Evolutionary conservation across 1,140 invertebrate species (phyloP).

Genomic region (Cardiocondyla obscurior): DNA sequence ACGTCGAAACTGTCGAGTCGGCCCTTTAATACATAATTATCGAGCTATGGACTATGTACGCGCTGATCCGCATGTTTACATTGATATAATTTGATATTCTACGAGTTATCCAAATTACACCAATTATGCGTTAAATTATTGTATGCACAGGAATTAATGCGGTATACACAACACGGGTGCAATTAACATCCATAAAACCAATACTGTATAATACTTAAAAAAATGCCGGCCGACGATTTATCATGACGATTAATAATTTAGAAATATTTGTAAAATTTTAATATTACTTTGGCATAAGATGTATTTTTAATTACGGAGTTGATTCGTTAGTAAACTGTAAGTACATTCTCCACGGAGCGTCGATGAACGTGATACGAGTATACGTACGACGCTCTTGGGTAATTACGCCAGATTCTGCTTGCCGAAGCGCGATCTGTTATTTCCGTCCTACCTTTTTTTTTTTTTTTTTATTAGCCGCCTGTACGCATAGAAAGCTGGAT

Average conservation of each 20-base stretch:
- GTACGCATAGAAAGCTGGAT: constrained; percentile 38
- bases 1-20: constrained; percentile 40
- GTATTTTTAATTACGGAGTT: background rate
- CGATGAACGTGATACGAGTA: constrained; percentile 47
- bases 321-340: constrained; percentile 9
- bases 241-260: too few species aligned
- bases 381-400: constrained; percentile 7
- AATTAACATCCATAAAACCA: constrained; percentile 24
- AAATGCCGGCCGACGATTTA: too few species aligned
- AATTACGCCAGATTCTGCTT: constrained; percentile 63
- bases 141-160: constrained; percentile 14
- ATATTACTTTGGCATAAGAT: background rate
- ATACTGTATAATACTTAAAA: constrained; percentile 31
- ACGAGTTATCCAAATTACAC: constrained; percentile 46
- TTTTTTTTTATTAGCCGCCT: constrained; percentile 30
- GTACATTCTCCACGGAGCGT: constrained; percentile 1
- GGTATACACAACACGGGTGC: background rate
- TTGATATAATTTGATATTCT: constrained; percentile 26
- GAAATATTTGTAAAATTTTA: background rate
- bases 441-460: background rate
- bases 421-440: constrained; percentile 56
- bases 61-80: constrained; percentile 16
- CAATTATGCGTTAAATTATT: constrained; percentile 55
- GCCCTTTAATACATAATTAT: constrained; percentile 50
- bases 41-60: constrained; percentile 14